Evolutionary conservation across 2,888 invertebrate species (phyloP).

Genomic region (Caenorhabditis angaria): DNA sequence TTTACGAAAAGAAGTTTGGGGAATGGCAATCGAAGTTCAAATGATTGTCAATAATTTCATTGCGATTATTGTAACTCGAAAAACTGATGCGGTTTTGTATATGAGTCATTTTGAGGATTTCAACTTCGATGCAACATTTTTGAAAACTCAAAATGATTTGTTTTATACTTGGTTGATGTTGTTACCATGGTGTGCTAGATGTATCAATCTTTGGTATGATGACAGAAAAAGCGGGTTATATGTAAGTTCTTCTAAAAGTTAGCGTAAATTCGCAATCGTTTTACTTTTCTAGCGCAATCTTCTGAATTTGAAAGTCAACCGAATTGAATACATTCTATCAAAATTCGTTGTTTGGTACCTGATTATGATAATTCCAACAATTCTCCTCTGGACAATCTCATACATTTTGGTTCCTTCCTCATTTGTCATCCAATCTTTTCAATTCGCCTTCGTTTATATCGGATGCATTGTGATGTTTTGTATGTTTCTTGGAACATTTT

Average conservation of each 20-base stretch:
- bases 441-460: constrained; percentile 19
- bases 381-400: background rate
- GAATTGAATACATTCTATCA: constrained; percentile 22
- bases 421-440: constrained; percentile 11
- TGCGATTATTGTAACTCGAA: constrained; percentile 14
- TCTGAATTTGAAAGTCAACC: constrained; percentile 4
- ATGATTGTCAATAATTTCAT: constrained; percentile 22
- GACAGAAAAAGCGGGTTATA: constrained; percentile 29
- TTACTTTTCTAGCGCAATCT: constrained; percentile 14
- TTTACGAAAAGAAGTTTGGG: constrained; percentile 21
- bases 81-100: background rate
- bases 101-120: background rate
- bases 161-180: constrained; percentile 24
- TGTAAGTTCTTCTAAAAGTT: constrained; percentile 11
- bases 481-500: constrained; percentile 25
- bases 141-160: constrained; percentile 16
- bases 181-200: constrained; percentile 20
- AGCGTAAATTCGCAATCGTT: no score
- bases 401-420: constrained; percentile 1
- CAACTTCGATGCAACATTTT: constrained; percentile 12
- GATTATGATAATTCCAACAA: constrained; percentile 3
- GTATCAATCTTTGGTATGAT: constrained; percentile 28
- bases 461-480: constrained; percentile 23
- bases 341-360: constrained; percentile 27
- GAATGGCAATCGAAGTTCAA: constrained; percentile 30